Evolutionary conservation across 2,888 invertebrate species (phyloP), one percentile per base, ranked within the genome.

Genomic region (Agrypnus murinus): DNA sequence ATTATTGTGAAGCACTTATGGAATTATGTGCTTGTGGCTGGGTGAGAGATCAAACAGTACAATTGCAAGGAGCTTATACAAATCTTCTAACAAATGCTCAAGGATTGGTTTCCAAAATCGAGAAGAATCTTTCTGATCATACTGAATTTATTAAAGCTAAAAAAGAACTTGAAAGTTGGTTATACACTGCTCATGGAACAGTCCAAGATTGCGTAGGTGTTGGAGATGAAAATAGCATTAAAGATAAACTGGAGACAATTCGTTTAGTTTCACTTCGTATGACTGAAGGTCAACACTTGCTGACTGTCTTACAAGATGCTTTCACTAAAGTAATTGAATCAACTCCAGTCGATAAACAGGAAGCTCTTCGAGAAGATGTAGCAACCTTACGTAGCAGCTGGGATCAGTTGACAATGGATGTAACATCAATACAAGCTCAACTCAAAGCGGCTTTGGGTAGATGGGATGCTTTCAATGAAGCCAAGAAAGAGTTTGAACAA

Each of bases 81-180:
- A 91, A 92, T 74, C 84, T 96, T 10, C 84, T 96, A 31, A 93
- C 94, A 0, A 91, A 91, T 73, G 92, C 93, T 31, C 96, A 96
- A 87, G 92, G 90, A 81, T 87, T 95, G 43, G 93, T 96, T 15
- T 92, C 94, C 0, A 93, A 93, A 81, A 92, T 96, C 9, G 96
- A 97, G 82, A 95, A 96, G 87, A 95, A 95, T 84, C 87, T 97
- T 0, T 93, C 95, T 0, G 96, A 97, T 83, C 96, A 96, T 81
- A 95, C 95, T 0, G 96, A 97, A 82, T 96, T 97, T 84, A 88
- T 95, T 6, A 95, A 95, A 79, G 94, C 95, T 14, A 95, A 95
- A 81, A 90, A 92, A 71, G 93, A 95, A 78, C 88, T 97, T 77
- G 92, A 94, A 75, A 89, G 91, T 69, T 98, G 97, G 97, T 86